These are phyloP conservation scores for Gorsachius goisagi DNA, from an alignment of 2,113 vertebrate species.

Conservation along the genomic window DNA sequence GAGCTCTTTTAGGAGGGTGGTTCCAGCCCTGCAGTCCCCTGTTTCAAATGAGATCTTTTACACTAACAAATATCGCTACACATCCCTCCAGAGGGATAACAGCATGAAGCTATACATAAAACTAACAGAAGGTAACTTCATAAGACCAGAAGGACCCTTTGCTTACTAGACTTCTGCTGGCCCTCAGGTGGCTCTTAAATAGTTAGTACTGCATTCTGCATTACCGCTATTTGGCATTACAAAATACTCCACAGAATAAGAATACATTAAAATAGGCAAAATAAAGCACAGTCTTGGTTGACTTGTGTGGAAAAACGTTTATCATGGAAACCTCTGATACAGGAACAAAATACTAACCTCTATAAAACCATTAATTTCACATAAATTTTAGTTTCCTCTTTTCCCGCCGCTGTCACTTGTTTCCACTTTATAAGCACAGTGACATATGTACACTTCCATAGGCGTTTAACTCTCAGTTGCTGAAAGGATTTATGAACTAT, in stretches of 20 bases:
- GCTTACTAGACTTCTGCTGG: background rate
- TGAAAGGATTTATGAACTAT: conserved; percentile 37
- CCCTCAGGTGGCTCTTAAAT: background rate
- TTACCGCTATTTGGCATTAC: background rate
- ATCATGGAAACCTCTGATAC: background rate
- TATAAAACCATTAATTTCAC: background rate
- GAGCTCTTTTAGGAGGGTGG: background rate
- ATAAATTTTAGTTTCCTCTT: background rate
- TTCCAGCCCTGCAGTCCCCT: background rate
- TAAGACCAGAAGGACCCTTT: background rate
- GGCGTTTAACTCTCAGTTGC: conserved; percentile 22
- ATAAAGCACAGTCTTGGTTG: background rate
- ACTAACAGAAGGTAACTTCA: background rate
- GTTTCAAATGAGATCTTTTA: background rate
- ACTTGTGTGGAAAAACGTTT: background rate
- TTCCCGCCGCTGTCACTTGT: background rate
- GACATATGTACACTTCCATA: background rate
- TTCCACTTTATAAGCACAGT: background rate
- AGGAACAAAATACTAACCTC: background rate
- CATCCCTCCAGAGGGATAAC: background rate
- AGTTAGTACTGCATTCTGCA: background rate
- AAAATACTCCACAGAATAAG: background rate
- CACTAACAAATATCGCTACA: background rate
- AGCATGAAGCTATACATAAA: background rate
- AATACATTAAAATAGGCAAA: background rate